A percentile compares a stretch with the other conserved stretches of the same genome.
phyloP scores from a whole-genome alignment of 1,140 invertebrate genomes.

The Lucilia sericata region DNA sequence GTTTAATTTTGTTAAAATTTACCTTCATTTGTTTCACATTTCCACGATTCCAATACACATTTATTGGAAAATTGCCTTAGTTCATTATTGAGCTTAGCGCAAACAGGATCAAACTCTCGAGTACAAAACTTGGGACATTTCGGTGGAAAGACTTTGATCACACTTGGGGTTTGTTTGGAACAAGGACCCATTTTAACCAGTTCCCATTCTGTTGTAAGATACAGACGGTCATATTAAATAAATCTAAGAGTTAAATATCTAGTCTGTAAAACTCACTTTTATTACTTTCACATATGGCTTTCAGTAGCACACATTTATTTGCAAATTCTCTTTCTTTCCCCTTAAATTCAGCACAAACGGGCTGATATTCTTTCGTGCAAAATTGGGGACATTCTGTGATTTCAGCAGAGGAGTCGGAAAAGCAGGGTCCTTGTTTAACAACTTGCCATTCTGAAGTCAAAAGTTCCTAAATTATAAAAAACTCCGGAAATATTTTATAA shows the following conservation, averaged over 20 bases:
- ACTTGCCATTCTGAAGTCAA: too few species aligned
- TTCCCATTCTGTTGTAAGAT: not conserved
- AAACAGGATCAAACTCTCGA: not conserved
- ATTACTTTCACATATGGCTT: not conserved
- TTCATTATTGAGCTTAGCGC: not conserved
- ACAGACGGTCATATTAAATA: too few species aligned
- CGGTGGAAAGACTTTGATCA: not conserved
- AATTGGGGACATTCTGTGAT: not conserved
- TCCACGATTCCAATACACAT: not conserved
- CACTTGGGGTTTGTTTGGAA: too few species aligned
- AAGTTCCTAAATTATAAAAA: too few species aligned
- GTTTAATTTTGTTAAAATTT: too few species aligned
- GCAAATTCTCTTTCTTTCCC: not conserved
- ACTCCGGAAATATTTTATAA: too few species aligned
- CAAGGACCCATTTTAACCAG: not conserved
- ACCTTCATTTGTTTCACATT: too few species aligned
- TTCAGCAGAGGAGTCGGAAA: too few species aligned
- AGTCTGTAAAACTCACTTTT: slow-evolving; percentile 3
- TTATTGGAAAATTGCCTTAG: not conserved
- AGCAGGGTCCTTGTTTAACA: too few species aligned
- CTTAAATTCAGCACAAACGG: not conserved
- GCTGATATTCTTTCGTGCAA: not conserved
- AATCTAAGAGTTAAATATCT: too few species aligned
- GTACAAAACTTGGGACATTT: not conserved
- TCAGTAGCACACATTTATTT: not conserved